Evolutionary conservation across 2,888 invertebrate genomes (phyloP), one percentile per base, ranked within the genome.

Genomic region (Frankliniella fusca): DNA sequence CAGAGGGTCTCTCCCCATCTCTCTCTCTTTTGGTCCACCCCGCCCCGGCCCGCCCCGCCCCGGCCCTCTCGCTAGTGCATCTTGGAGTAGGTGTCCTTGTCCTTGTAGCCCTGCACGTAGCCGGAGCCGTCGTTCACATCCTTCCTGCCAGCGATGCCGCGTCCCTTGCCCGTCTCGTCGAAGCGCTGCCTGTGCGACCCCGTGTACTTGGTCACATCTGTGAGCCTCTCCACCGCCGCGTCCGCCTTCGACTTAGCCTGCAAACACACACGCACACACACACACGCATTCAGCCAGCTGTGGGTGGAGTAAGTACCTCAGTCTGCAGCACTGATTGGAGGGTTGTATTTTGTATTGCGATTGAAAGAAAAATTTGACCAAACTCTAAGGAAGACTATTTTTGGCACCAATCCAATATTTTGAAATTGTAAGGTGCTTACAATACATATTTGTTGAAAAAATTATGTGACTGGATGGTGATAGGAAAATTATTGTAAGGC

Each of bases 151-250:
- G 94, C 91, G 83, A 95, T 94, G 10, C 96, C 96, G 87, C 94
- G 95, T 27, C 96, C 96, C 87, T 94, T 95, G 83, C 96, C 96
- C 48, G 91, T 89, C 82, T 94, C 93, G 88, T 96, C 96, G 87
- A 96, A 96, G 48, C 96, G 92, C 86, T 95, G 94, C 87, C 93
- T 95, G 87, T 95, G 95, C 9, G 95, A 94, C 81, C 96, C 96
- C 0, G 96, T 96, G 88, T 95, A 96, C 87, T 95, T 95, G 86
- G 92, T 93, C n/a, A 94, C 92, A 87, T 96, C 96, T 0, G 96
- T 96, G 85, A 96, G 88, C 83, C 96, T 91, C 85, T 94, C 94
- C 7, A 94, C 93, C 0, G 90, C 87, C n/a, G 88, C 88, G 3
- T 88, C 87, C 3, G 87, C 86, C 84, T 87, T 88, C 11, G 82